Conservation (phyloP, 2,113 vertebrate genomes). For the Lepisosteus osseus region DNA sequence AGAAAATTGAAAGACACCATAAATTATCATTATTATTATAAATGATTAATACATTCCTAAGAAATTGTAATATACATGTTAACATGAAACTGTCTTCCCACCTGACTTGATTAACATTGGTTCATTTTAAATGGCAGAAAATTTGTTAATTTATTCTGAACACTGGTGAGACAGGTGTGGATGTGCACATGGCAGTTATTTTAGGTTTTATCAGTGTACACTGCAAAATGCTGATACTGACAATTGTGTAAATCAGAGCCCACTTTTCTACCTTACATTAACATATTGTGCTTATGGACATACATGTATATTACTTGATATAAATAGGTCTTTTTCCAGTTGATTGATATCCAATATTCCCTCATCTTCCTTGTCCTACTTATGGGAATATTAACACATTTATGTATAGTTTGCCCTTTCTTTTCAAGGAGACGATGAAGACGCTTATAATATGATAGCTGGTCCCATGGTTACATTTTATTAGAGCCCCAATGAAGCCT, state of each 20-base stretch:
- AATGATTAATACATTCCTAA: too few relatives aligned
- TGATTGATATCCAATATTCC: slow-evolving; percentile 8
- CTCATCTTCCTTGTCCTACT: slow-evolving; percentile 3
- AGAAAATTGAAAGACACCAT: too few relatives aligned
- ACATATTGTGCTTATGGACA: neutral
- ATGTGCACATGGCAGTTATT: neutral
- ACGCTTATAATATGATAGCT: neutral
- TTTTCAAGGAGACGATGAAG: slow-evolving; percentile 9
- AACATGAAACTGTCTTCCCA: too few relatives aligned
- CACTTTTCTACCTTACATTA: too few relatives aligned
- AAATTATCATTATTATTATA: too few relatives aligned
- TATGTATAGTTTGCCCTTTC: slow-evolving; percentile 14
- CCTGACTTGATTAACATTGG: too few relatives aligned
- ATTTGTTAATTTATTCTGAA: too few relatives aligned
- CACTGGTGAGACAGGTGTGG: too few relatives aligned
- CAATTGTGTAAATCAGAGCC: too few relatives aligned
- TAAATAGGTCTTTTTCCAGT: neutral
- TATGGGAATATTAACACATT: slow-evolving; percentile 8
- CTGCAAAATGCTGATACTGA: too few relatives aligned
- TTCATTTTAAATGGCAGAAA: too few relatives aligned
- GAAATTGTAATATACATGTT: too few relatives aligned
- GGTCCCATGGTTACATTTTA: neutral
- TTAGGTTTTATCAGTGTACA: neutral
- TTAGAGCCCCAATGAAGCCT: slow-evolving; percentile 8
- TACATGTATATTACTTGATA: neutral